Evolutionary conservation across 2,888 invertebrate species (phyloP), one percentile per base, ranked within the genome.

Genomic region (Pristionchus arcanus): DNA sequence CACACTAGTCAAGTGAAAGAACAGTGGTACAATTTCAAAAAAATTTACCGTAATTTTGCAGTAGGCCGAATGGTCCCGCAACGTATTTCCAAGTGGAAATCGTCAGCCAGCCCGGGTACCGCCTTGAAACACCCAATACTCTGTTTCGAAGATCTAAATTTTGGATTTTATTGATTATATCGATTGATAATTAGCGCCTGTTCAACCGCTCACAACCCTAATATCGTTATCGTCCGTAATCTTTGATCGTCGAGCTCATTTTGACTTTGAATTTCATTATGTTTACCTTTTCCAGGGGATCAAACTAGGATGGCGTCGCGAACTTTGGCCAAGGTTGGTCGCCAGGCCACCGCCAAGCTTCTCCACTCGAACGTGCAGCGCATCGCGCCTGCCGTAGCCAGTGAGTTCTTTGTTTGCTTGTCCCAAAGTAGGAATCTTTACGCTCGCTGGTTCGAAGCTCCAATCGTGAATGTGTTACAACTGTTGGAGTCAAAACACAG

Each of bases 251-350:
- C 34, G 15, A 71, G 71, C n/a, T 68, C 68, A 28, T 68, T 68
- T 68, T n/a, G 15, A 4, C 25, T 25, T n/a, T 68, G 28, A n/a
- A 28, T 68, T 68, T 68, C 28, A 5, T 28, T 2, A 68, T 11
- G 5, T 68, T 66, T 25, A 5, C 11, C 0, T 28, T 25, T 68
- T 68, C n/a, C 68, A 68, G 68, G 68, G 68, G 68, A 68, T 28
- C 68, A 28, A 68, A 87, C 87, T 87, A 37, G 87, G 90, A 93
- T 93, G 93, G 93, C 93, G 90, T 92, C 93, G 85, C 93, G 92
- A 91, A 91, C 93, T 90, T 89, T 93, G 90, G 93, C 92, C 91
- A 91, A 91, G 90, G 87, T 93, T 90, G 91, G 93, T 91, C 92
- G 93, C 86, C 42, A 49, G 42, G 42, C 42, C 42, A 49, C 42